phyloP scores from a whole-genome alignment of 2,797 vertebrate genomes.

The Geotrypetes seraphini region DNA sequence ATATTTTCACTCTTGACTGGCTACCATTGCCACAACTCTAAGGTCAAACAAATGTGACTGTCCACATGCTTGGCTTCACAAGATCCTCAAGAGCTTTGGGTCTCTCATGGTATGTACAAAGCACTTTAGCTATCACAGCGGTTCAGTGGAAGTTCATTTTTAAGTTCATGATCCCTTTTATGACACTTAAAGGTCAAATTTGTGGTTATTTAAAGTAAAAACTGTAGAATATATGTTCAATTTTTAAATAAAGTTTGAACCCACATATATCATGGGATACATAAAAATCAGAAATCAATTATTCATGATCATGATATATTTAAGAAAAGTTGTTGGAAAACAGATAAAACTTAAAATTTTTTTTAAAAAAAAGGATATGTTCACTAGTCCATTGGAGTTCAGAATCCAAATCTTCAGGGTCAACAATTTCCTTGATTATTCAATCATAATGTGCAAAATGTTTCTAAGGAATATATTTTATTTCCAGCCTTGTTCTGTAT shows the following conservation, averaged over 20 bases:
- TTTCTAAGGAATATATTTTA: neutral
- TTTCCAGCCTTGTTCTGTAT: no score
- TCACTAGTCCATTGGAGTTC: conserved; percentile 39
- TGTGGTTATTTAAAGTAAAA: conserved; percentile 60
- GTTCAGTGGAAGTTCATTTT: conserved; percentile 88
- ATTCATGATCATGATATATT: no score
- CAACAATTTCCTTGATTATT: conserved; percentile 21
- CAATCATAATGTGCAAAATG: neutral
- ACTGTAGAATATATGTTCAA: conserved; percentile 52
- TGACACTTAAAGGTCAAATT: conserved; percentile 62
- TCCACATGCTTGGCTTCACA: conserved; percentile 47
- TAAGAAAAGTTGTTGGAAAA: no score
- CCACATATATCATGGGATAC: no score
- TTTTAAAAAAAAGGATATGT: no score
- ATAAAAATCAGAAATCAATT: no score
- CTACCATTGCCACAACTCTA: conserved; percentile 65
- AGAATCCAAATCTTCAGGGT: conserved; percentile 34
- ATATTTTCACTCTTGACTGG: conserved; percentile 41
- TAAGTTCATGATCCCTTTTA: conserved; percentile 74
- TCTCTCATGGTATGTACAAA: conserved; percentile 67
- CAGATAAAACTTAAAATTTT: no score
- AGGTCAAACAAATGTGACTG: conserved; percentile 72
- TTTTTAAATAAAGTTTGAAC: no score
- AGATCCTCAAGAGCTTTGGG: conserved; percentile 49
- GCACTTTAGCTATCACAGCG: conserved; percentile 86